Percentiles rank a stretch among this genome's conserved stretches.
These are phyloP conservation scores for Ceratina calcarata DNA, from an alignment of 1,140 invertebrate genomes.

Conservation along the genomic window DNA sequence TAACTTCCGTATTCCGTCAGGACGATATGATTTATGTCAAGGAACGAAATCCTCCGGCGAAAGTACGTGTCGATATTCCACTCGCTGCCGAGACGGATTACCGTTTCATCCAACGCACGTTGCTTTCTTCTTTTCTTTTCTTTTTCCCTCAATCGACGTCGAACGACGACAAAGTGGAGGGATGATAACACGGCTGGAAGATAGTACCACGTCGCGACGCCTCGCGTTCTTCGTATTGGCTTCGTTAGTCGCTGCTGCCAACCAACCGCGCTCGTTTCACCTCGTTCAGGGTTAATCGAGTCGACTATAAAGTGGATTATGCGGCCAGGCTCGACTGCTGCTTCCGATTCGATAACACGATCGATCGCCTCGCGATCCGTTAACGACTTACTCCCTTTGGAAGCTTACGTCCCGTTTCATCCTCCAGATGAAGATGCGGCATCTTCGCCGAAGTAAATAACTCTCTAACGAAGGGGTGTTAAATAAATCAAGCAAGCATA, in stretches of 20 bases:
- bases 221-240: slow-evolving; percentile 33
- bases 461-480: too few species aligned
- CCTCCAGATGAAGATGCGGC: background rate
- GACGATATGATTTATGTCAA: background rate
- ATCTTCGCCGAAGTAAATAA: background rate
- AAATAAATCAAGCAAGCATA: too few species aligned
- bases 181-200: slow-evolving; percentile 12
- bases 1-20: background rate
- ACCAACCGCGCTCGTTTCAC: slow-evolving; percentile 49
- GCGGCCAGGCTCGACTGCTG: slow-evolving; percentile 50
- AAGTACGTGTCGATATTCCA: background rate
- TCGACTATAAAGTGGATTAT: slow-evolving; percentile 59
- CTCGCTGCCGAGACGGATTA: background rate
- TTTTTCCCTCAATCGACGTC: background rate
- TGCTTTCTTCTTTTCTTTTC: background rate
- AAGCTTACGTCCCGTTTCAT: background rate
- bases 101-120: background rate
- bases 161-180: background rate
- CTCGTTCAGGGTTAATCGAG: slow-evolving; percentile 57
- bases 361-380: slow-evolving; percentile 15
- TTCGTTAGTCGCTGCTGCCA: slow-evolving; percentile 50
- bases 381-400: background rate
- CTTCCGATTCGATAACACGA: slow-evolving; percentile 55
- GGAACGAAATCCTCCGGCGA: background rate
- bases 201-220: background rate